Conservation (phyloP, 2,113 vertebrate genomes). For the cat (Felis catus) region F.catus_Fca126_mat1.0 CM031415.1:137509001-137509500, state of each 20-base stretch:
- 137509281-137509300: not conserved
- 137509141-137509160: not conserved
- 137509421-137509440: constrained; percentile 3
- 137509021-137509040: not conserved
- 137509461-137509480: not conserved
- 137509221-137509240: not conserved
- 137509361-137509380: not conserved
- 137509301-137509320: not conserved
- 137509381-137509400: not conserved
- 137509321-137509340: not conserved
- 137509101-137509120: not conserved
- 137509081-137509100: not conserved
- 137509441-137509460: constrained; percentile 13
- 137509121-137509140: not conserved
- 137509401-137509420: constrained; percentile 45
- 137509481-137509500: not conserved
- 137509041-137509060: not conserved
- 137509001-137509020: not conserved
- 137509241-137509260: not conserved
- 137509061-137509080: not conserved
- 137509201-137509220: not conserved
- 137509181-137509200: not conserved
- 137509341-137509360: not conserved
- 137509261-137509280: not conserved
- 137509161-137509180: not conserved